Base-by-base conservation (phyloP, 2,888 invertebrate species). In the Oithona nana region DNA sequence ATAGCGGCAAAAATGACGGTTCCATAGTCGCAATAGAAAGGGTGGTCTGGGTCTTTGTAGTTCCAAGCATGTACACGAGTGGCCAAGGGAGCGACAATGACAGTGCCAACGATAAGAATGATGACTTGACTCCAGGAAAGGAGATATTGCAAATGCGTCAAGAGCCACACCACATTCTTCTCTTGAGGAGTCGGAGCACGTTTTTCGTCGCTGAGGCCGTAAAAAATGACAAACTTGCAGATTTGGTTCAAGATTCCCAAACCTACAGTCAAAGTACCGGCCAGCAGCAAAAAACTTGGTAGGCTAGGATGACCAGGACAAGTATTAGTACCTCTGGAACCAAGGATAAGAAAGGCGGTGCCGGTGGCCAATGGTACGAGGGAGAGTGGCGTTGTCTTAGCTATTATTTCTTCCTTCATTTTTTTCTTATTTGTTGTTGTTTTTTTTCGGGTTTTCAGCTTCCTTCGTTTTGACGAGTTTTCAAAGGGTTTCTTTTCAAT, bases 371-470 rank as follows among this genome's bases (percentile, higher is more conserved):
- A 16, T 6, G 39, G 39, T 11, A 39, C 16, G 16, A 39, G 39
- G 8, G 8, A 6, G 8, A 39, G 8, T 6, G 39, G 39, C 6
- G 39, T 16, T 11, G 16, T 39, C 8, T 16, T 39, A 39, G 39
- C 39, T 11, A 11, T 39, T 39, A 39, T 39, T 39, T 39, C 39
- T 73, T 88, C 58, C 79, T 81, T 65, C 80, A 82, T 71, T 74
- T 39, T n/a, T n/a, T n/a, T n/a, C n/a, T n/a, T n/a, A n/a, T n/a
- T n/a, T n/a, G n/a, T n/a, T n/a, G n/a, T n/a, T n/a, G n/a, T n/a
- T n/a, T n/a, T n/a, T n/a, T n/a, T n/a, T n/a, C n/a, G n/a, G n/a
- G n/a, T n/a, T n/a, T n/a, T n/a, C n/a, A n/a, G n/a, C n/a, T n/a
- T n/a, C n/a, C n/a, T n/a, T n/a, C n/a, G n/a, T n/a, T n/a, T n/a